phyloP scores from a whole-genome alignment of 2,888 invertebrate species.

The Noctua pronuba region DNA sequence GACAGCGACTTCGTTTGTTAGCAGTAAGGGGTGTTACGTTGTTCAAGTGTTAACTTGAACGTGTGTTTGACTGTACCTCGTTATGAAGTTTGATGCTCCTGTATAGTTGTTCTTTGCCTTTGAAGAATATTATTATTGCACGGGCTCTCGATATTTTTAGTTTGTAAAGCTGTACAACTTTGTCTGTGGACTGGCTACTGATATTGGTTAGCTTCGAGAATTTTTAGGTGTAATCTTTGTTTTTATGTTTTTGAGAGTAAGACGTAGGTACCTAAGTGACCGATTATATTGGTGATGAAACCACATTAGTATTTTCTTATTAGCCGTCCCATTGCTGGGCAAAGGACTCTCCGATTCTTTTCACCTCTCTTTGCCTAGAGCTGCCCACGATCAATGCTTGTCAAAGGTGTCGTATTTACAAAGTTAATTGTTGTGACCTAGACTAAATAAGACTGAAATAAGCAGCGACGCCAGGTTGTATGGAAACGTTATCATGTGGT shows the following conservation, averaged over 20 bases:
- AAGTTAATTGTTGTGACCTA: background rate
- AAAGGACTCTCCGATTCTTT: background rate
- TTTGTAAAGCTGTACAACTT: constrained; percentile 73
- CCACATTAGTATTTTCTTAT: background rate
- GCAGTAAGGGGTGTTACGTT: background rate
- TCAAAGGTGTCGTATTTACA: background rate
- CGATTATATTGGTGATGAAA: background rate
- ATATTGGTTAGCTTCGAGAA: constrained; percentile 25
- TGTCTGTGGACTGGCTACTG: constrained; percentile 55
- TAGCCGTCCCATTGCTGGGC: background rate
- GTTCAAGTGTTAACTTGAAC: background rate
- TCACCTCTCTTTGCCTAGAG: background rate
- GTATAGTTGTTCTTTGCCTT: constrained; percentile 79
- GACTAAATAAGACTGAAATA: background rate
- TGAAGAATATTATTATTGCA: constrained; percentile 80
- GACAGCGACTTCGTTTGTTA: background rate
- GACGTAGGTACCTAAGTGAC: background rate
- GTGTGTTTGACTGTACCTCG: constrained; percentile 68
- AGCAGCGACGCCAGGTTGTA: background rate
- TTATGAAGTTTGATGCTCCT: constrained; percentile 83
- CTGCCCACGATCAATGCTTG: background rate
- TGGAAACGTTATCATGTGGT: background rate
- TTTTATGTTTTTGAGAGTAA: background rate
- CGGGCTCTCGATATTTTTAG: constrained; percentile 75
- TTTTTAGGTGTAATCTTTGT: background rate